Evolutionary conservation across 1,140 invertebrate species (phyloP), one percentile per base, ranked within the genome.

Genomic region (Hylyphantes graminicola): DNA sequence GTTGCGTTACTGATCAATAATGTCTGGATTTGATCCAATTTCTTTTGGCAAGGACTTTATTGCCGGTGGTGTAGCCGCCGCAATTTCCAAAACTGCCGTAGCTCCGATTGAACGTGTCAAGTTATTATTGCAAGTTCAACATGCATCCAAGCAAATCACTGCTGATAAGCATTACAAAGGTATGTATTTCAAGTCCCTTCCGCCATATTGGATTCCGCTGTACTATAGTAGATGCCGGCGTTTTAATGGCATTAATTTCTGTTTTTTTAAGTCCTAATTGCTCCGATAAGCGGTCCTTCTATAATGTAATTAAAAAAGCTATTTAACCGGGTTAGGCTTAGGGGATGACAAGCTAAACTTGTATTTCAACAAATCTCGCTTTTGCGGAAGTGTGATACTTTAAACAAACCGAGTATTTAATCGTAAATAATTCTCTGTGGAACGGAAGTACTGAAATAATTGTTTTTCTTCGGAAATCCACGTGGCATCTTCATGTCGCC

Each of bases 11-110:
- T 76, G 3, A 53, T 7, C 10, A 6, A 79, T 21, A 15, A 68
- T 68, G 65, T 76, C 75, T 54, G 55, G 12, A n/a, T 50, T 88
- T 65, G 88, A 89, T 87, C 82, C 80, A 13, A 19, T 81, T 12
- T 87, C 92, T 68, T 96, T 96, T 87, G 88, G 92, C 85, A 94
- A 96, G 90, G 95, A 96, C 90, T 96, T 97, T 89, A 89, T 96
- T 87, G 95, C 95, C 86, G 95, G 95, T 88, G 96, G 96, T 89
- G 92, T 97, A 87, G 94, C 95, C 80, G 96, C 96, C 85, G 96
- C 96, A 74, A 92, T 97, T 87, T 95, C 96, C 82, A 97, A 97
- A 90, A 91, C 90, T 17, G 90, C 90, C 13, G 91, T 91, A 50
- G 90, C 90, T 48, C 90, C 90, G 19, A 90, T 91, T 85, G 91